Conservation (phyloP, 2,113 vertebrate species). For the Myanophis thanlyinensis region DNA sequence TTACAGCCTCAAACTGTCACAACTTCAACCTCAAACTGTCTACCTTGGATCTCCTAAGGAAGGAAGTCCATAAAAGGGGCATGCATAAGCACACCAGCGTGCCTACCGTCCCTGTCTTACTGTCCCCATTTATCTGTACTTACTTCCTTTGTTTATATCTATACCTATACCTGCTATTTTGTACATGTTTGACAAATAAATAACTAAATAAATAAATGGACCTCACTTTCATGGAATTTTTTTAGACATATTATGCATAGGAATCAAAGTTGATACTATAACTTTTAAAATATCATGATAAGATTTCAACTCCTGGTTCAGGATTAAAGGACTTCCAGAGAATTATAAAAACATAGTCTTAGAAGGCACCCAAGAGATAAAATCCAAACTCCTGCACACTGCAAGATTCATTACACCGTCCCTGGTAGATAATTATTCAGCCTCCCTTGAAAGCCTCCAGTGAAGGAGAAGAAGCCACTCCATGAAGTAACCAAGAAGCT, state of each 20-base stretch:
- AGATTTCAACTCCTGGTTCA: not conserved
- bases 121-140: too few relatives aligned
- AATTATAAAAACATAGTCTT: not conserved
- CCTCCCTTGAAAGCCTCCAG: not conserved
- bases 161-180: too few relatives aligned
- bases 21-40: too few relatives aligned
- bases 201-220: too few relatives aligned
- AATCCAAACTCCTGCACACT: not conserved
- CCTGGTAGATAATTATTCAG: not conserved
- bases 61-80: too few relatives aligned
- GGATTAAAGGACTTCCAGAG: not conserved
- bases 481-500: not conserved
- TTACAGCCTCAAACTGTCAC: too few relatives aligned
- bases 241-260: not conserved
- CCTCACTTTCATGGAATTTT: not conserved
- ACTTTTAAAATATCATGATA: not conserved
- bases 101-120: too few relatives aligned
- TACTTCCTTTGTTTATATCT: too few relatives aligned
- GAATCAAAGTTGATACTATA: not conserved
- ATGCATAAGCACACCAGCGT: too few relatives aligned
- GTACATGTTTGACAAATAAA: too few relatives aligned
- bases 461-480: not conserved
- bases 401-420: not conserved
- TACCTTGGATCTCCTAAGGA: too few relatives aligned
- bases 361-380: not conserved